Conservation (phyloP, 2,888 invertebrate genomes). For the Meta bourneti region DNA sequence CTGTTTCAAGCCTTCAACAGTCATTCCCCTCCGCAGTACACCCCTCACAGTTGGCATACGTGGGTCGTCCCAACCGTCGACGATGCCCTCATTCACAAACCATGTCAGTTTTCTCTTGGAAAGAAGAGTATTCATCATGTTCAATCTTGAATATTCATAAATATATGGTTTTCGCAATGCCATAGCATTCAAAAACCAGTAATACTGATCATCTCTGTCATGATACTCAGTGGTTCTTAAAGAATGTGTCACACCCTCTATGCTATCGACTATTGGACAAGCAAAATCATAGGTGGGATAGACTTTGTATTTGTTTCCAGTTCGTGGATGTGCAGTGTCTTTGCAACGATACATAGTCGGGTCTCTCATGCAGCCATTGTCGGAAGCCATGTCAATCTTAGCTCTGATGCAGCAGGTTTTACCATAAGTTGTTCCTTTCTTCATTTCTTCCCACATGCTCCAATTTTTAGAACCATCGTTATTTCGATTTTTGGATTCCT, state of each 20-base stretch:
- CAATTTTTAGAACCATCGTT: constrained; percentile 92
- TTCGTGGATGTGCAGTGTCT: constrained; percentile 94
- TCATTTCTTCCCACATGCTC: constrained; percentile 96
- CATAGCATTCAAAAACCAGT: constrained; percentile 93
- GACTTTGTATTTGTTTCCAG: constrained; percentile 97
- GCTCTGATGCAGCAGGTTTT: constrained; percentile 96
- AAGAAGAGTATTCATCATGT: constrained; percentile 98
- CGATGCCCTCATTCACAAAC: constrained; percentile 96
- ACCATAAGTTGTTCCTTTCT: constrained; percentile 88
- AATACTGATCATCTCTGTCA: constrained; percentile 98
- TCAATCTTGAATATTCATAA: constrained; percentile 97
- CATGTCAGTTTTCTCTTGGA: constrained; percentile 98
- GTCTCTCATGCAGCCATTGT: constrained; percentile 98
- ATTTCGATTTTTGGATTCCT: constrained; percentile 90
- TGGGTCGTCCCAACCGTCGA: constrained; percentile 99
- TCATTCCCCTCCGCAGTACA: constrained; percentile 96
- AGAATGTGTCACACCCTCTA: constrained; percentile 98
- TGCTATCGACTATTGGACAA: constrained; percentile 98
- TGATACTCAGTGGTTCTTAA: constrained; percentile 99
- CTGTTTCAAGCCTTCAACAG: constrained; percentile 96
- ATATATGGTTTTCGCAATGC: constrained; percentile 93
- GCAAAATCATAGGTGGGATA: constrained; percentile 99
- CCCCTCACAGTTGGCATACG: constrained; percentile 99
- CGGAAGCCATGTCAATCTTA: constrained; percentile 97
- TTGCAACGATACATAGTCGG: constrained; percentile 99